phyloP scores from a whole-genome alignment of 2,888 invertebrate genomes.

The Coenonympha arcania region DNA sequence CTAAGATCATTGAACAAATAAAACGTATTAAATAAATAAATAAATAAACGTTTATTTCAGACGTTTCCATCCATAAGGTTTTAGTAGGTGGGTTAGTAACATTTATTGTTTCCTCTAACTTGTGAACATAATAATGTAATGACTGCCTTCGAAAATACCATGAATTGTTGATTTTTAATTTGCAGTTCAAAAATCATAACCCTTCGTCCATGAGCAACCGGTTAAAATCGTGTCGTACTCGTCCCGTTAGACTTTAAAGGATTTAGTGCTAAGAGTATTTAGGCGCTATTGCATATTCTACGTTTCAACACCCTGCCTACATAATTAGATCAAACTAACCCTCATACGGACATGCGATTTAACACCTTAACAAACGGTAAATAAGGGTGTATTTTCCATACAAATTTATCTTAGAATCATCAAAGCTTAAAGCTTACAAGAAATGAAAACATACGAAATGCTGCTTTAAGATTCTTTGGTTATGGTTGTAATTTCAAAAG shows the following conservation, averaged over 20 bases:
- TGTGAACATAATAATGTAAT: no score
- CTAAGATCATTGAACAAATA: no score
- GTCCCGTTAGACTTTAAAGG: background rate
- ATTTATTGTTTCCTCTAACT: no score
- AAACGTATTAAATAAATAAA: no score
- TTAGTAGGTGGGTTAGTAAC: no score
- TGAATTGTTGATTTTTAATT: no score
- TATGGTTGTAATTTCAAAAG: constrained; percentile 12
- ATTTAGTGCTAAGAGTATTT: constrained; percentile 8
- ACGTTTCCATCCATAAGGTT: no score
- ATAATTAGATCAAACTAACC: constrained; percentile 28
- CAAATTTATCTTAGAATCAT: constrained; percentile 4
- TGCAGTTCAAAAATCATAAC: no score
- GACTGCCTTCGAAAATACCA: no score
- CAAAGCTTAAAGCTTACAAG: constrained; percentile 3
- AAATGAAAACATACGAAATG: background rate
- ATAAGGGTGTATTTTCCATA: constrained; percentile 17
- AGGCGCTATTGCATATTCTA: constrained; percentile 26
- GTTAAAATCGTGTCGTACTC: background rate
- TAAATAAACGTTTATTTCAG: no score
- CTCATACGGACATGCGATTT: constrained; percentile 14
- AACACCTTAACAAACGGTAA: background rate
- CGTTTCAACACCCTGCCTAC: constrained; percentile 33
- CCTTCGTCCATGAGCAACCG: no score
- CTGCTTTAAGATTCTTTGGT: background rate